phyloP scores from a whole-genome alignment of 2,797 vertebrate genomes.

The Nothura maculosa region DNA sequence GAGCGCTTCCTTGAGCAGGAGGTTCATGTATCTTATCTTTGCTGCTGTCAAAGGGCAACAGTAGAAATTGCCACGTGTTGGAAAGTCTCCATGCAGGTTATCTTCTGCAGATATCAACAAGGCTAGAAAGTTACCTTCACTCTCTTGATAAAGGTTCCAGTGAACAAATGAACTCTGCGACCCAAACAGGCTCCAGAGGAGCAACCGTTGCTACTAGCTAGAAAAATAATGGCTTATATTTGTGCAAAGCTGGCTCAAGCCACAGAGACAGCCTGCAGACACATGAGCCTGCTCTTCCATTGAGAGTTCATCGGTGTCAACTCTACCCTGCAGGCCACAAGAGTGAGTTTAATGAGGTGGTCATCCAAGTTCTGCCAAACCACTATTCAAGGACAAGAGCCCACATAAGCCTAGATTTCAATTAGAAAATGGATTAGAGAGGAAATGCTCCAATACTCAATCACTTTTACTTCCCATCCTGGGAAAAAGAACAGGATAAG shows the following conservation, averaged over 20 bases:
- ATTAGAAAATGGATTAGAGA: not conserved
- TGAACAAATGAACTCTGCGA: slow-evolving; percentile 1
- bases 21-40: slow-evolving; percentile 33
- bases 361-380: not conserved
- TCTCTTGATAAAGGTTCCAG: slow-evolving; percentile 59
- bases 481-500: not conserved
- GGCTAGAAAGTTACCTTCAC: slow-evolving; percentile 57
- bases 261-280: not conserved
- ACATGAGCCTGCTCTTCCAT: not conserved
- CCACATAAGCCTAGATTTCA: not conserved
- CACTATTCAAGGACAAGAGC: not conserved
- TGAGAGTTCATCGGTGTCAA: not conserved
- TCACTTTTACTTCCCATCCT: not conserved
- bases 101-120: not conserved
- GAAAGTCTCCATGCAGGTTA: not conserved
- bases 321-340: not conserved
- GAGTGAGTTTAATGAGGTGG: not conserved
- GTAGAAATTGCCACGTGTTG: slow-evolving; percentile 29
- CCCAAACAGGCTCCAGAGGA: not conserved
- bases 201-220: not conserved
- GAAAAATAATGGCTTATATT: not conserved
- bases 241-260: not conserved
- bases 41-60: slow-evolving; percentile 67
- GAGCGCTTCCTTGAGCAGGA: not conserved
- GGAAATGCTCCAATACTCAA: not conserved